Evolutionary conservation across 2,888 invertebrate genomes (phyloP), one percentile per base, ranked within the genome.

Genomic region (Eupithecia inturbata): DNA sequence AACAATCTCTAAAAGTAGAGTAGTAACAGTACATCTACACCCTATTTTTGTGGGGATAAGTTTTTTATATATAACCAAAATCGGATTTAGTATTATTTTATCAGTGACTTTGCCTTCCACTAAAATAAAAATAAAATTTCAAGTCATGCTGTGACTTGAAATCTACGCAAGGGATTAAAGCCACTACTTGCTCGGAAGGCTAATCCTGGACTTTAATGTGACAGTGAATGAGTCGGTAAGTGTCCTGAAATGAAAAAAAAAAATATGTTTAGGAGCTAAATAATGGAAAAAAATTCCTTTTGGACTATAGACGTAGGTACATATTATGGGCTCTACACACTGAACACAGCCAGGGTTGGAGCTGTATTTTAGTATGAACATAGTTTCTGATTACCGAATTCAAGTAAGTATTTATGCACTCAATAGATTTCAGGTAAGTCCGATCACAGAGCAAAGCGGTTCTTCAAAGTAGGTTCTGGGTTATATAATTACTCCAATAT

Each of bases 71-170:
- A 49, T n/a, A 19, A 41, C 16, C 16, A 41, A 41, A 16, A 41
- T 12, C n/a, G 57, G 26, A 14, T 60, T 60, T 28, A 28, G 16
- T 62, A 1, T 60, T 28, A 14, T 28, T 31, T 31, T 57, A 57
- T 26, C 57, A 57, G 57, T 53, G 0, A 49, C n/a, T 49, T 49
- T 45, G 49, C 12, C 57, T 57, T 1, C 26, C 57, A 1, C 69
- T 45, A 31, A 62, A 62, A 31, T n/a, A n/a, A n/a, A n/a, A n/a
- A n/a, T n/a, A n/a, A n/a, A n/a, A n/a, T n/a, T n/a, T 5, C 41
- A 14, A 60, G 33, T n/a, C 69, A 69, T 73, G 60, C 41, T 70
- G 73, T 73, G 73, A 63, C 45, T 60, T 26, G 14, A 67, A 73
- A 73, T 67, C 62, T 67, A 67, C 63, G 53, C 16, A 36, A 41